phyloP scores from a whole-genome alignment of 1,140 invertebrate species.

The Bombyx mandarina region DNA sequence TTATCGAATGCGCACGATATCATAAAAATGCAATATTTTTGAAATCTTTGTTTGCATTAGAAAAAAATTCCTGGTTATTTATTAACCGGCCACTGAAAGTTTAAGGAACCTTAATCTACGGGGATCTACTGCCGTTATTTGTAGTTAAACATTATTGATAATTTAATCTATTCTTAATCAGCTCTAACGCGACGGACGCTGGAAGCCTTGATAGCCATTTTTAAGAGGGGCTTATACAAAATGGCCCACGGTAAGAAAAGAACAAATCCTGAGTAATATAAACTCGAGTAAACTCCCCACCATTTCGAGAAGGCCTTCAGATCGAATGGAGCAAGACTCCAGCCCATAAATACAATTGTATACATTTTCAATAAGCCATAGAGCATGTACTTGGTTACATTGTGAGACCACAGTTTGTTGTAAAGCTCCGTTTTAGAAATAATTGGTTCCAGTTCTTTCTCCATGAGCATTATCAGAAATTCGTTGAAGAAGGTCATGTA shows the following conservation, averaged over 20 bases:
- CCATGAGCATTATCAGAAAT: conserved; percentile 88
- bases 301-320: conserved; percentile 75
- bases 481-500: conserved; percentile 94
- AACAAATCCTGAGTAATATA: conserved; percentile 54
- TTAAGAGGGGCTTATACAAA: conserved; percentile 33
- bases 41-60: too few species aligned
- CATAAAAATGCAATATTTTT: too few species aligned
- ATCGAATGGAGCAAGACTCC: conserved; percentile 85
- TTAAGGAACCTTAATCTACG: too few species aligned
- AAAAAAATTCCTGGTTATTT: too few species aligned
- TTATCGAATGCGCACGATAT: too few species aligned
- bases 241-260: conserved; percentile 55
- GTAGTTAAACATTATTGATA: too few species aligned
- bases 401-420: conserved; percentile 53
- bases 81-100: too few species aligned
- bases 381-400: conserved; percentile 40
- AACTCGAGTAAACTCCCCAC: conserved; percentile 41
- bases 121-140: too few species aligned
- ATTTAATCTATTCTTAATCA: neutral
- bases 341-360: conserved; percentile 87
- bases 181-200: neutral
- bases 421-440: conserved; percentile 68
- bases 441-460: conserved; percentile 79
- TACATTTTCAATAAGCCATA: conserved; percentile 81
- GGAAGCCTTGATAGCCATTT: neutral